These are phyloP conservation scores for Anguilla anguilla DNA, from an alignment of 2,797 vertebrate genomes.

Conservation along the genomic window DNA sequence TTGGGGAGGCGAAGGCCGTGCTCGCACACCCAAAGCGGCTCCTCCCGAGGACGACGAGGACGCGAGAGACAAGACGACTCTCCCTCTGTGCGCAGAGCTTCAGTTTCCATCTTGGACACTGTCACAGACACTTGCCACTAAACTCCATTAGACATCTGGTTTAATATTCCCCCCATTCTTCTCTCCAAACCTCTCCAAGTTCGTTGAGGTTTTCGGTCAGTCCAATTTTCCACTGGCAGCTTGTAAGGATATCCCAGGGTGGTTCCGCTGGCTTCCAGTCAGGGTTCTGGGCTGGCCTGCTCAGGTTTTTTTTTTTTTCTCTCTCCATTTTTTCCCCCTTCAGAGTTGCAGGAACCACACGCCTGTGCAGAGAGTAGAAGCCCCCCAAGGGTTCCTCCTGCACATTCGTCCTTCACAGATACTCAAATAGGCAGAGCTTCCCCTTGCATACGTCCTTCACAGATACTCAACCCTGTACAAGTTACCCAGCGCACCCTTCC, in stretches of 20 bases:
- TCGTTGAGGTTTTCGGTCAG: slow-evolving; percentile 82
- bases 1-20: slow-evolving; percentile 54
- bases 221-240: slow-evolving; percentile 84
- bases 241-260: slow-evolving; percentile 79
- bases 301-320: slow-evolving; percentile 45
- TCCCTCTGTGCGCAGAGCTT: slow-evolving; percentile 10
- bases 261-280: slow-evolving; percentile 76
- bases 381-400: slow-evolving; percentile 40
- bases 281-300: slow-evolving; percentile 67
- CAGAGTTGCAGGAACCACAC: slow-evolving; percentile 56
- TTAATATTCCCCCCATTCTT: slow-evolving; percentile 78
- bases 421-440: slow-evolving; percentile 3
- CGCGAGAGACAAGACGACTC: slow-evolving; percentile 47
- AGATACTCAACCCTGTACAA: not conserved
- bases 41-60: not conserved
- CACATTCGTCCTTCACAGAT: slow-evolving; percentile 30
- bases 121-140: slow-evolving; percentile 80
- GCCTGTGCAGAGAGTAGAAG: slow-evolving; percentile 46
- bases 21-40: slow-evolving; percentile 47
- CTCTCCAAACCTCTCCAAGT: slow-evolving; percentile 76
- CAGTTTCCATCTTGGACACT: slow-evolving; percentile 60
- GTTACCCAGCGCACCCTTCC: not conserved
- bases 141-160: slow-evolving; percentile 83
- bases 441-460: not conserved
- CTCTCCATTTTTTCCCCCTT: slow-evolving; percentile 35